phyloP scores from a whole-genome alignment of 2,888 invertebrate species.

The Cyrtodaria siliqua region DNA sequence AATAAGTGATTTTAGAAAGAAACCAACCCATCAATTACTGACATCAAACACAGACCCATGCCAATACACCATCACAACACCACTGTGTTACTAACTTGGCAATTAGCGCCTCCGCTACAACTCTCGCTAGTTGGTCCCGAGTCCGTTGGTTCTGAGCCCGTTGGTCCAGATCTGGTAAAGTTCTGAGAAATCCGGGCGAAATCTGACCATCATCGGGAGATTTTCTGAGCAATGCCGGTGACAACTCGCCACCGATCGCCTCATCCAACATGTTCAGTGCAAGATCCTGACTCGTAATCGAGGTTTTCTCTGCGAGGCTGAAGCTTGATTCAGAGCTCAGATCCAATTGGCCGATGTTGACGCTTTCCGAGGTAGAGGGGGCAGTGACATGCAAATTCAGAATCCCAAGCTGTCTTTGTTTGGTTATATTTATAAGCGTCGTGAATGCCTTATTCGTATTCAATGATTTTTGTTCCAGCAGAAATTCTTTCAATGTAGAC shows the following conservation, averaged over 20 bases:
- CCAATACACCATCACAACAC: slow-evolving; percentile 19
- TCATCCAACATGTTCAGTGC: slow-evolving; percentile 47
- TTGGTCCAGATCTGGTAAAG: slow-evolving; percentile 23
- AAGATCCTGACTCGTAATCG: slow-evolving; percentile 45
- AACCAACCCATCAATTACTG: too few relatives aligned
- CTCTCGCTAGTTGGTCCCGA: slow-evolving; percentile 70
- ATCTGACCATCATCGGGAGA: neutral
- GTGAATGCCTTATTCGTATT: slow-evolving; percentile 2
- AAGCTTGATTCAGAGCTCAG: slow-evolving; percentile 16
- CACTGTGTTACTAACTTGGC: slow-evolving; percentile 71
- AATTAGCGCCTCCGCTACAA: slow-evolving; percentile 72
- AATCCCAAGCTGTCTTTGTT: neutral
- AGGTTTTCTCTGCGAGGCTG: slow-evolving; percentile 4
- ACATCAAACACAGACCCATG: neutral
- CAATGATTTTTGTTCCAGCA: neutral
- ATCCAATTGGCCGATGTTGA: neutral
- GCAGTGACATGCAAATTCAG: neutral
- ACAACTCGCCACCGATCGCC: slow-evolving; percentile 39
- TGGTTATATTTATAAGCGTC: slow-evolving; percentile 6
- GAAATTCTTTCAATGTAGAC: slow-evolving; percentile 1
- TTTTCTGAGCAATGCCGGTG: neutral
- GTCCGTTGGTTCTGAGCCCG: slow-evolving; percentile 19
- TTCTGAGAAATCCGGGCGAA: too few relatives aligned
- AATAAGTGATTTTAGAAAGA: too few relatives aligned
- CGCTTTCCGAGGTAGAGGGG: slow-evolving; percentile 2